phyloP scores from a whole-genome alignment of 2,113 vertebrate genomes.

The Pluvianellus socialis region DNA sequence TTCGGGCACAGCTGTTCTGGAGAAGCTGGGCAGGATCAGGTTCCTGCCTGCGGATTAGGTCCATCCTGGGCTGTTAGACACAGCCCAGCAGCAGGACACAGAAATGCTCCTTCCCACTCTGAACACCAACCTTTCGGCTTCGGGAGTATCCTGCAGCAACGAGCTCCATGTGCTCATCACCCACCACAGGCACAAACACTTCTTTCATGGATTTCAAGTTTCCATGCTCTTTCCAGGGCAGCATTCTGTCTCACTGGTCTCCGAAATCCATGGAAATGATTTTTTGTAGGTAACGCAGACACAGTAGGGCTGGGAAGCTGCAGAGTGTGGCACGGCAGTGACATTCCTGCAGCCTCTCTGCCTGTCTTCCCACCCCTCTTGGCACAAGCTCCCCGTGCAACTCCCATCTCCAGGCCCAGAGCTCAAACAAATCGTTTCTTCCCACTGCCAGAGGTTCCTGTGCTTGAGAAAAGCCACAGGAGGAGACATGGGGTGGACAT shows the following conservation, averaged over 20 bases:
- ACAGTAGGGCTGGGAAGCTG: not conserved
- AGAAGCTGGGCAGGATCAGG: not conserved
- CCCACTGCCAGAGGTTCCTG: not conserved
- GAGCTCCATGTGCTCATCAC: fast-evolving
- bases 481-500: not conserved
- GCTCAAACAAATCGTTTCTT: not conserved
- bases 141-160: not conserved
- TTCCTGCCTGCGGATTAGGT: not conserved
- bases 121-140: not conserved
- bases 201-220: not conserved
- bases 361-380: not conserved
- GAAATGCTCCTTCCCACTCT: not conserved
- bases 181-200: not conserved
- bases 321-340: not conserved
- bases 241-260: not conserved
- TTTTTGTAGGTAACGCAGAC: not conserved
- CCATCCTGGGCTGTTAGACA: not conserved
- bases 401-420: not conserved
- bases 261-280: not conserved
- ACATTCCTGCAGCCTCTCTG: not conserved
- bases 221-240: not conserved
- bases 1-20: not conserved
- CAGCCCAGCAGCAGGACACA: not conserved
- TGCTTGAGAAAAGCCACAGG: not conserved
- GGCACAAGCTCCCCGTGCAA: not conserved